Evolutionary conservation across 2,797 vertebrate species (phyloP), one percentile per base, ranked within the genome.

Genomic region (Chaetodon trifasciatus): DNA sequence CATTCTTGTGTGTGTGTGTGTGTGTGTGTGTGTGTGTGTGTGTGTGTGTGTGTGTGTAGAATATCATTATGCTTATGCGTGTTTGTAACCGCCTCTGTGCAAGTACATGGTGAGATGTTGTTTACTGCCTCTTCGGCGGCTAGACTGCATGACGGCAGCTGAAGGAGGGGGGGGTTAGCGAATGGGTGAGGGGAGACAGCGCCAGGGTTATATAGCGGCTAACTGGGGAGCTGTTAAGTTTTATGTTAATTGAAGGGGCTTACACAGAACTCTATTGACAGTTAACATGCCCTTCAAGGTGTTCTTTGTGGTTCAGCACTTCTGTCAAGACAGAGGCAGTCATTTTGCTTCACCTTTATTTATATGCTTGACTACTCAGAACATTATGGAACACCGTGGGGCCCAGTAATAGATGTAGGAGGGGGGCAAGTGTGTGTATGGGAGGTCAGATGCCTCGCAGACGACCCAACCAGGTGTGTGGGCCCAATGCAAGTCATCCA

Each of bases 291-390:
- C 95, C 96, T 96, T 96, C 96, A 96, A 95, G 94, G 94, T 95
- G 96, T 96, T 96, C 96, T 96, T 97, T 96, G 96, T 97, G 97
- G 96, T 98, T 99, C 98, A 99, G 97, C 97, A 97, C 91, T 98
- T 98, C 97, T 99, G 98, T 98, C 97, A 98, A 97, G 96, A 96
- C 95, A 93, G 89, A 96, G 95, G 94, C 96, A 96, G 95, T 97
- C 97, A 96, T 98, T 98, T 97, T 94, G 96, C 96, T 96, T 97
- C 94, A 93, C 93, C 97, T 97, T 98, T 97, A 95, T 97, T 97
- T 97, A 97, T 97, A 97, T 97, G 97, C 97, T 98, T 97, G 97
- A 97, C 95, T 96, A 97, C 96, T 97, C 95, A 95, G 96, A 96
- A 97, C 96, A 97, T 97, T 95, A 91, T 92, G 87, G 90, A 96